Evolutionary conservation across 53 echinoderm and acorn worm species (phyloP).

Genomic region (Actinopyga echinites): DNA sequence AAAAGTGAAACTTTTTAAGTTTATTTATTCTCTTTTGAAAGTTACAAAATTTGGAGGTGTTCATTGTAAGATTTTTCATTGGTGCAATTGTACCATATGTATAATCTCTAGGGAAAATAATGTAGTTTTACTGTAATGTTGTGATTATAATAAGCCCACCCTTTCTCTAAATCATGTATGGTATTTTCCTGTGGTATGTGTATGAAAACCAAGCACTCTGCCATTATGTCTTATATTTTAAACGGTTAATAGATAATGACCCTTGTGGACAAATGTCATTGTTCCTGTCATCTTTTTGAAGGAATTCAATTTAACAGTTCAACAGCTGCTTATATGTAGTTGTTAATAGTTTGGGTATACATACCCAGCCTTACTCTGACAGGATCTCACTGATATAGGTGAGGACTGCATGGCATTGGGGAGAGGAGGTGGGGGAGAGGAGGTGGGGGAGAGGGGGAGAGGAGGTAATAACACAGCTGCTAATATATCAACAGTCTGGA

Average conservation of each 20-base stretch:
- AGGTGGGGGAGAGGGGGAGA: too few species aligned
- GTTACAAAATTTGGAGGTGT: constrained; percentile 37
- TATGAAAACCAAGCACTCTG: constrained; percentile 46
- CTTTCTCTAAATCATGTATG: constrained; percentile 41
- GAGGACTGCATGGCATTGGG: too few species aligned
- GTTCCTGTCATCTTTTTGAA: too few species aligned
- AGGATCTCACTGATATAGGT: too few species aligned
- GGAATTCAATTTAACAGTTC: too few species aligned
- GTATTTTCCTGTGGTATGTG: constrained; percentile 47
- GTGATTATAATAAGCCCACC: constrained; percentile 48
- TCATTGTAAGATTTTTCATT: constrained; percentile 39
- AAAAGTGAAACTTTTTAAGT: not conserved
- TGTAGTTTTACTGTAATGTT: constrained; percentile 40
- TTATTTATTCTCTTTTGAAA: constrained; percentile 14
- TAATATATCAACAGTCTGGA: too few species aligned
- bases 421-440: too few species aligned
- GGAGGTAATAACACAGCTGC: too few species aligned
- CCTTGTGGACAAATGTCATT: constrained; percentile 25
- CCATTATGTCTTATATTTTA: constrained; percentile 46
- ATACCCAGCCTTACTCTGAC: not conserved
- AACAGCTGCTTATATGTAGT: not conserved
- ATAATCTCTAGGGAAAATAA: constrained; percentile 26
- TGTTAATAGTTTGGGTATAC: not conserved
- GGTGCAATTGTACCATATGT: constrained; percentile 35
- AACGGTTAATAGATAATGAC: constrained; percentile 48